These are phyloP conservation scores for Aethina tumida DNA, from an alignment of 1,140 invertebrate species.

Conservation along the genomic window DNA sequence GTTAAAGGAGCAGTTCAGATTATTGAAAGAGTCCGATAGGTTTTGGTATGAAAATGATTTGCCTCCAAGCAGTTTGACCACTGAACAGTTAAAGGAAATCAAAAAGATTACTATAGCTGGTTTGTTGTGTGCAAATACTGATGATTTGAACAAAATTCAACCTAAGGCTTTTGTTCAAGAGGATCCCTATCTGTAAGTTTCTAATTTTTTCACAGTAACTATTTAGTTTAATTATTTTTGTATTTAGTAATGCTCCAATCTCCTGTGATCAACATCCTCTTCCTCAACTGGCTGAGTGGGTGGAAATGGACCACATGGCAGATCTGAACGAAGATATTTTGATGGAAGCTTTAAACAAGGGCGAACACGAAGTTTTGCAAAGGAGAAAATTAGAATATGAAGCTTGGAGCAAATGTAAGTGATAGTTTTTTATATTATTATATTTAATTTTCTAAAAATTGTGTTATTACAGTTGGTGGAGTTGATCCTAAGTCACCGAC, in stretches of 20 bases:
- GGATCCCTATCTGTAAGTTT: slow-evolving; percentile 79
- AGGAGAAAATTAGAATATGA: slow-evolving; percentile 67
- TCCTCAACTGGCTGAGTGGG: slow-evolving; percentile 55
- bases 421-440: not conserved
- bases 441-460: slow-evolving; percentile 7
- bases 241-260: slow-evolving; percentile 73
- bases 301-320: slow-evolving; percentile 42
- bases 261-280: slow-evolving; percentile 60
- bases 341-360: slow-evolving; percentile 59
- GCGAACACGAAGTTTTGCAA: slow-evolving; percentile 59
- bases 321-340: slow-evolving; percentile 44
- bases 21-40: slow-evolving; percentile 70
- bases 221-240: too few relatives aligned
- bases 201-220: too few relatives aligned
- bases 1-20: slow-evolving; percentile 67
- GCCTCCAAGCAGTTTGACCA: slow-evolving; percentile 72
- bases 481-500: slow-evolving; percentile 74
- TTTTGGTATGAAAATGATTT: slow-evolving; percentile 97
- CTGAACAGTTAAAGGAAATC: slow-evolving; percentile 78
- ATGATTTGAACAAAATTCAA: slow-evolving; percentile 54
- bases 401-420: slow-evolving; percentile 55
- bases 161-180: slow-evolving; percentile 80
- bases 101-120: slow-evolving; percentile 72
- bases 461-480: slow-evolving; percentile 48
- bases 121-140: slow-evolving; percentile 74